Evolutionary conservation across 2,888 invertebrate species (phyloP).

Genomic region (Uloborus plumipes): DNA sequence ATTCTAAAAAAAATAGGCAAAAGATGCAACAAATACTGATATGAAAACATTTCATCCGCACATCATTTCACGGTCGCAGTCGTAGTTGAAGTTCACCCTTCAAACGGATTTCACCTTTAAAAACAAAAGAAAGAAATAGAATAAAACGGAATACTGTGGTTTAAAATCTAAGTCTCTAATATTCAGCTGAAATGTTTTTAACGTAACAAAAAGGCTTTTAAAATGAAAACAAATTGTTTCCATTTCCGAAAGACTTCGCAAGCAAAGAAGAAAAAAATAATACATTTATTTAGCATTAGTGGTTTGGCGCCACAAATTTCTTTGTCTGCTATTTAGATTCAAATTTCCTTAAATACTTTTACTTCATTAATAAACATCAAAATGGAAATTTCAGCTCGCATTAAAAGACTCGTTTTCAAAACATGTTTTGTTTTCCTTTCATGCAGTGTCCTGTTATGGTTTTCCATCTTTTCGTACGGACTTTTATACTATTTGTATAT

Average conservation of each 20-base stretch:
- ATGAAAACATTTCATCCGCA: slow-evolving; percentile 14
- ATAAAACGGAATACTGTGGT: background rate
- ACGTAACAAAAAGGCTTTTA: too few species aligned
- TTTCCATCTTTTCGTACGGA: slow-evolving; percentile 41
- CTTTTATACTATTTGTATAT: slow-evolving; percentile 58
- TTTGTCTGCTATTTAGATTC: too few species aligned
- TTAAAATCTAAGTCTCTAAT: too few species aligned
- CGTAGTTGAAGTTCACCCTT: slow-evolving; percentile 22
- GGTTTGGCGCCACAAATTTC: too few species aligned
- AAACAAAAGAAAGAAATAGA: slow-evolving; percentile 1
- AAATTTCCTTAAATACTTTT: too few species aligned
- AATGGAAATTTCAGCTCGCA: slow-evolving; percentile 32
- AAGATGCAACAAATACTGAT: slow-evolving; percentile 8
- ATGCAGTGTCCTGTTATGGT: slow-evolving; percentile 40
- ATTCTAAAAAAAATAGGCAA: background rate
- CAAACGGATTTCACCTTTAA: too few species aligned
- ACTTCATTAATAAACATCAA: background rate
- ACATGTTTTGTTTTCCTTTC: slow-evolving; percentile 17
- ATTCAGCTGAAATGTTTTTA: too few species aligned
- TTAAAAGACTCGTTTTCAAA: slow-evolving; percentile 35
- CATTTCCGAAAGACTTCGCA: too few species aligned
- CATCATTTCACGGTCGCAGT: slow-evolving; percentile 13
- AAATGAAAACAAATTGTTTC: too few species aligned
- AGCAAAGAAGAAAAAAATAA: too few species aligned
- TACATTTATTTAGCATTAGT: too few species aligned